These are phyloP conservation scores for Lophius americanus DNA, from an alignment of 2,797 vertebrate species.

Conservation along the genomic window DNA sequence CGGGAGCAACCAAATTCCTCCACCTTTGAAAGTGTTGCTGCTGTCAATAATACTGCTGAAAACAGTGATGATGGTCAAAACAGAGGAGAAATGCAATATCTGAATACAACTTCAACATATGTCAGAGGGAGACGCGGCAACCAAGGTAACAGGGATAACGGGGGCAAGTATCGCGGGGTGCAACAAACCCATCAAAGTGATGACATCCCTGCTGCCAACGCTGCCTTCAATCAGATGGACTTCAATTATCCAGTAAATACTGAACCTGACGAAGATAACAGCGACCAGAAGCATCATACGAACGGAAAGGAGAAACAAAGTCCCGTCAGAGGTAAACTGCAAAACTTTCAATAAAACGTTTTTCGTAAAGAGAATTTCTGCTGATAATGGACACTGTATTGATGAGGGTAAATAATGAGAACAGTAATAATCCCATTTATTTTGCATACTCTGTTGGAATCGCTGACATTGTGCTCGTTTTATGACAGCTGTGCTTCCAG, in stretches of 20 bases:
- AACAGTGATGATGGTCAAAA: not conserved
- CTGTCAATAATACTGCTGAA: not conserved
- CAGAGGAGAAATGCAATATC: not conserved
- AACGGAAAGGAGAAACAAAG: not conserved
- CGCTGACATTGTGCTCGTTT: not conserved
- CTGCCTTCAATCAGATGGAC: not conserved
- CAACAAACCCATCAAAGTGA: not conserved
- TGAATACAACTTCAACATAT: not conserved
- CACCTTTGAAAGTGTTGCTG: not conserved
- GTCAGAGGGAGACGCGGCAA: not conserved
- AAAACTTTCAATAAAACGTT: not conserved
- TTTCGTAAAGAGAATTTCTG: not conserved
- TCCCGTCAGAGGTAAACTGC: constrained; percentile 40
- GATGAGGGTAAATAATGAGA: constrained; percentile 68
- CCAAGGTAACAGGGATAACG: not conserved
- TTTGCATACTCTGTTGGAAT: not conserved
- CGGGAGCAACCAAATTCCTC: not conserved
- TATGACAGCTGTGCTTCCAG: constrained; percentile 43
- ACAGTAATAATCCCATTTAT: not conserved
- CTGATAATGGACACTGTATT: constrained; percentile 76
- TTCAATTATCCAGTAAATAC: not conserved
- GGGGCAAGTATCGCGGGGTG: not conserved
- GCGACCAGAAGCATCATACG: too few relatives aligned
- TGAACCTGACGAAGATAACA: not conserved
- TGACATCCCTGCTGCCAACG: not conserved